These are phyloP conservation scores for Erinaceus europaeus DNA, from an alignment of 2,113 vertebrate genomes.

Conservation along the genomic window DNA sequence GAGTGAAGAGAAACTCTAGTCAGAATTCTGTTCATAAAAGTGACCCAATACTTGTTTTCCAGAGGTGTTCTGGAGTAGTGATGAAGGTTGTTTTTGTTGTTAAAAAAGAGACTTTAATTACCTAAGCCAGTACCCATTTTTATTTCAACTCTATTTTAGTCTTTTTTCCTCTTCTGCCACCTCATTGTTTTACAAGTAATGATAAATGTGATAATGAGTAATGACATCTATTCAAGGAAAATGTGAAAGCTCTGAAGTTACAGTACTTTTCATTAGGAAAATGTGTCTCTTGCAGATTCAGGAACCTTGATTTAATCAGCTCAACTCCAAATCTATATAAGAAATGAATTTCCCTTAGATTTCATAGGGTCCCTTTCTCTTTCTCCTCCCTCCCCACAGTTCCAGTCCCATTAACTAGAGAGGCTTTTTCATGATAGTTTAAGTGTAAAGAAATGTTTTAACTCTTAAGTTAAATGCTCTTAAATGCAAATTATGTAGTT, in stretches of 20 bases:
- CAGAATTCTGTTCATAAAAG: background rate
- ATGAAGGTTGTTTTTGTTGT: conserved; percentile 33
- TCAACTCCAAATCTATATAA: conserved; percentile 46
- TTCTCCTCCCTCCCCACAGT: background rate
- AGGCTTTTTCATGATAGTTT: conserved; percentile 53
- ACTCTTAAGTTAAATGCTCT: conserved; percentile 76
- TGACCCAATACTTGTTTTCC: background rate
- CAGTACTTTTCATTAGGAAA: conserved; percentile 78
- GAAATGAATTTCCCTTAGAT: conserved; percentile 72
- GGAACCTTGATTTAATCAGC: conserved; percentile 71
- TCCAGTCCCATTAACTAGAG: conserved; percentile 22
- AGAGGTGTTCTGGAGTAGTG: conserved; percentile 7
- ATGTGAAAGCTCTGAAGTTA: conserved; percentile 82
- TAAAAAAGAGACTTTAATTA: conserved; percentile 26
- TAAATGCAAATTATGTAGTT: conserved; percentile 78
- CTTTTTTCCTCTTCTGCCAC: conserved; percentile 58
- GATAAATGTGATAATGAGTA: conserved; percentile 85
- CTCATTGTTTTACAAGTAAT: conserved; percentile 81
- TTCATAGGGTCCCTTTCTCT: conserved; percentile 51
- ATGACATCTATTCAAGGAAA: conserved; percentile 82
- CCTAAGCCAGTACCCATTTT: conserved; percentile 20
- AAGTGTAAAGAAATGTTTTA: conserved; percentile 75
- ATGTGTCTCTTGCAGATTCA: conserved; percentile 78
- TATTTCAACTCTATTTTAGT: conserved; percentile 78
- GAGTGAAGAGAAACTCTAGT: background rate